Evolutionary conservation across 2,888 invertebrate species (phyloP), one percentile per base, ranked within the genome.

Genomic region (Synergus japonicus): DNA sequence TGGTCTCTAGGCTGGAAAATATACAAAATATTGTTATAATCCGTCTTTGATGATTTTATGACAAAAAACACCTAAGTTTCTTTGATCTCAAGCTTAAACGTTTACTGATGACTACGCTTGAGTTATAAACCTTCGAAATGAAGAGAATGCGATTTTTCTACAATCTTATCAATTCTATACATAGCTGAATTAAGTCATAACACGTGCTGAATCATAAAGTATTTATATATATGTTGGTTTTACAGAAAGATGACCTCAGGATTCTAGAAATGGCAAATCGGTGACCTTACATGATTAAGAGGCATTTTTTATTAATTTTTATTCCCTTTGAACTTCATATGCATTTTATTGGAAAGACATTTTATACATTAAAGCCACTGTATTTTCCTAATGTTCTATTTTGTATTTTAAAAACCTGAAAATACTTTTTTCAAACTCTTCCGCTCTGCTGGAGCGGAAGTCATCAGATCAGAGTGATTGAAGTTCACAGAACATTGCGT

Each of bases 211-310:
- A 29, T 69, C 69, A 69, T 37, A 46, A 44, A 29, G 15, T 69
- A 69, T 69, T 69, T 67, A 44, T 43, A 13, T 69, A 29, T 69
- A 46, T 69, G 18, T 58, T 9, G 58, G 18, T 58, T 58, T 58
- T 18, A 58, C 58, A 58, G 18, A 9, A 58, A 9, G 58, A 58
- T 58, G 58, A 58, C 58, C 15, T 58, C 58, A 58, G 9, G 10
- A 18, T 58, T 58, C 9, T 10, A 58, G 18, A 18, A 58, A 58
- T 54, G n/a, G 8, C 8, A n/a, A 15, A n/a, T 18, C 3, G 18
- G 18, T 18, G 18, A 58, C 18, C 18, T 18, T 58, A 18, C 9
- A 18, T 9, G 18, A n/a, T n/a, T 18, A 9, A n/a, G 9, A 54
- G 9, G n/a, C 2, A 2, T 9, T 8, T 54, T n/a, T 54, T 54